A percentile compares a stretch with the other conserved stretches of the same genome.
Conservation (phyloP, 1,140 invertebrate genomes). For the Cotesia vestalis region DNA sequence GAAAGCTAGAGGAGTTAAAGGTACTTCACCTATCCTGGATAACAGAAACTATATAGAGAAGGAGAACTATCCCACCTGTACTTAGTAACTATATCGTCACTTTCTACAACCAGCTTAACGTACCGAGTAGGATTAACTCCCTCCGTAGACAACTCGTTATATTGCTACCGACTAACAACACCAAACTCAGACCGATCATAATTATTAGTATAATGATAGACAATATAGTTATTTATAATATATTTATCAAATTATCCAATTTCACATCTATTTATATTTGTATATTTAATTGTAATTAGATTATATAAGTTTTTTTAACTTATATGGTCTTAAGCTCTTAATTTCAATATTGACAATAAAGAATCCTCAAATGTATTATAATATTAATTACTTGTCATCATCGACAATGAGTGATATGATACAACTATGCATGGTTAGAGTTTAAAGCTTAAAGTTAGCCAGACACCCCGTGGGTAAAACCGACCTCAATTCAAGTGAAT, state of each 20-base stretch:
- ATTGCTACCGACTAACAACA: slow-evolving; percentile 26
- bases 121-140: slow-evolving; percentile 38
- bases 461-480: slow-evolving; percentile 32
- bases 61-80: slow-evolving; percentile 22
- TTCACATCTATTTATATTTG: no score
- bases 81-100: slow-evolving; percentile 21
- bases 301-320: no score
- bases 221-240: no score
- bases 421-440: background rate
- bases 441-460: slow-evolving; percentile 9
- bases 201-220: no score
- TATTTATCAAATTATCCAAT: no score
- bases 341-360: no score
- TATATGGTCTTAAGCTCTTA: no score
- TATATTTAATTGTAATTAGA: no score
- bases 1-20: slow-evolving; percentile 33
- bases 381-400: background rate
- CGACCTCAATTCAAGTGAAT: slow-evolving; percentile 34
- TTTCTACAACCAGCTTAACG: slow-evolving; percentile 36
- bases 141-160: slow-evolving; percentile 36
- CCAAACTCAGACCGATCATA: background rate
- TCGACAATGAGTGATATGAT: background rate
- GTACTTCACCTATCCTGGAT: slow-evolving; percentile 20
- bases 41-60: slow-evolving; percentile 24
- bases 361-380: background rate